Evolutionary conservation across 2,797 vertebrate genomes (phyloP), one percentile per base, ranked within the genome.

Genomic region (Melanotaenia maccullochi): DNA sequence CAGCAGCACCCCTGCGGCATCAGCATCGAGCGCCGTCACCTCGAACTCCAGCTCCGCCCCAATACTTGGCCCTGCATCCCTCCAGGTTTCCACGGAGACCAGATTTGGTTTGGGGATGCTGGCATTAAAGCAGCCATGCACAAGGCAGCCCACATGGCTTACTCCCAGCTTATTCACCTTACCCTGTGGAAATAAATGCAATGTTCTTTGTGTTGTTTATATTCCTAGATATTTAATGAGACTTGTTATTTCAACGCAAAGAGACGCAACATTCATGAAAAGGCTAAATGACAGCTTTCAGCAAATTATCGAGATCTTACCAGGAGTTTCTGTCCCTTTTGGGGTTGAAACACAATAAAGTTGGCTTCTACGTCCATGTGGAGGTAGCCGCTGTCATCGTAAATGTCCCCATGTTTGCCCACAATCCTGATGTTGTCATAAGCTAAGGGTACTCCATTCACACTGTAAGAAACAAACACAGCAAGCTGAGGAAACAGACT

Each of bases 71-170:
- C 95, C 95, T 1, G 94, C 82, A 0, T 91, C 91, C 66, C 95
- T 94, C 97, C 97, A 99, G 42, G 94, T 93, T 14, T 92, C 96
- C 63, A 85, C 0, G 0, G 94, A 72, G 83, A 98, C 93, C 36
- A 93, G 93, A 70, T 89, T 89, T 9, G 97, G 98, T 78, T 95
- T 97, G 49, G 96, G 94, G 59, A 99, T 95, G 64, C 96, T 97
- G 64, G 97, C 97, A 62, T 99, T 99, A 81, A 99, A 99, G 79
- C 97, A 99, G 28, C 96, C 94, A 3, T 99, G 97, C 55, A 99
- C 97, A 65, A 99, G 89, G 81, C 97, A 99, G 68, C 98, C 98
- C 52, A 97, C 95, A 1, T 99, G 96, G 83, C 94, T 95, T 6
- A 93, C 88, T 0, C 95, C 96, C 1, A 98, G 90, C 92, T 99